Base-by-base conservation (phyloP, 2,888 invertebrate genomes). In the Drosophila anomalata region DNA sequence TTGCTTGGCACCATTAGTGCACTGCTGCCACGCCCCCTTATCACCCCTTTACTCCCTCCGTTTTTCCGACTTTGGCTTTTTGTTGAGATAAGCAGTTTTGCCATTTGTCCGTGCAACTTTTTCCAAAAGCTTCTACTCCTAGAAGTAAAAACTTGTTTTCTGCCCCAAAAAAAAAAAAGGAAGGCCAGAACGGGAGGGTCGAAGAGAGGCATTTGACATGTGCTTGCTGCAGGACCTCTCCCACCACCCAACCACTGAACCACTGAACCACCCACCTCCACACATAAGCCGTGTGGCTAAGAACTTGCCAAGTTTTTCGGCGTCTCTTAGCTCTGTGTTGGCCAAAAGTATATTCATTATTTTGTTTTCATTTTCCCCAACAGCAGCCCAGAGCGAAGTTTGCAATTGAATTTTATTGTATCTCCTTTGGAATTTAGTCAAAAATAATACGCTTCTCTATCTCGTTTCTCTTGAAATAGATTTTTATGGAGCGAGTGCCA, bases 1-100 rank as follows among this genome's bases (percentile, higher is more conserved):
- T 79, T 88, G 76, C 84, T 83, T 88, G 87, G 87, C 87, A 87
- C 89, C 87, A 89, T 89, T 87, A 89, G 87, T 83, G 78, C 79
- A 73, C 52, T 9, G 3, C 83, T 52, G 77, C 75, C 88, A 85
- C 75, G 79, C 82, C 88, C 73, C 20, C 70, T 17, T 17, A 1
- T 17, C 17, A 17, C 17, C 17, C 17, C 17, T 17, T 17, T 52
- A 31, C 42, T 46, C 53, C 66, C 46, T 24, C 42, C 14, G 39
- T 9, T 59, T 44, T 31, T 66, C 53, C 69, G 61, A 75, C 76
- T 74, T 75, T 74, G 79, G 75, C 79, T 88, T 82, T 86, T 77
- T 83, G 87, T 86, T 84, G 83, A 82, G 82, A 82, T 82, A 82
- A 82, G 82, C 82, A 86, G 77, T 82, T 79, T 87, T 74, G 57